Evolutionary conservation across 2,797 vertebrate genomes (phyloP).

Genomic region (Rhinella marina): DNA sequence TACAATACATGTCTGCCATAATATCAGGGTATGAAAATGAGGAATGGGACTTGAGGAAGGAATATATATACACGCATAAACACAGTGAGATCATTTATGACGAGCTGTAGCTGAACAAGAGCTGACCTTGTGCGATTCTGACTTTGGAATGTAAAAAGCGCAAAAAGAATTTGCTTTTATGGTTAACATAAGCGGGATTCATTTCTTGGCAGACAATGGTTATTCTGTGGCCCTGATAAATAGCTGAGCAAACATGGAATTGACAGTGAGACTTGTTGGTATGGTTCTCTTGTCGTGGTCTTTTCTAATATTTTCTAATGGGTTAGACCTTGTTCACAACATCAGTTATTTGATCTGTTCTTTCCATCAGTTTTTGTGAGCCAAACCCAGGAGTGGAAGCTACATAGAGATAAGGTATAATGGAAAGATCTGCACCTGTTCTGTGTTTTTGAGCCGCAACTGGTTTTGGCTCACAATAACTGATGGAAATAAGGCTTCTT

Average conservation of each 20-base stretch:
- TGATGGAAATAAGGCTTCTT: no score
- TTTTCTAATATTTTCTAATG: not conserved
- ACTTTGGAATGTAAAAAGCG: not conserved
- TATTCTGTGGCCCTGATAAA: not conserved
- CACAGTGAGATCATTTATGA: not conserved
- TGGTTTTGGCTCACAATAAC: no score
- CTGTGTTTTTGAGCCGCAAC: no score
- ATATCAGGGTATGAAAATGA: not conserved
- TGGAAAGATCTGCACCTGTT: no score
- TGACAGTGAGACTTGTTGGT: not conserved
- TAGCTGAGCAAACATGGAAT: not conserved
- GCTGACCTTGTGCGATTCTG: not conserved
- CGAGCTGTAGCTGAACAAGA: not conserved
- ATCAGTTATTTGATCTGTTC: no score
- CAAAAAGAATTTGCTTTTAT: not conserved
- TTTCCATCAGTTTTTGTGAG: no score
- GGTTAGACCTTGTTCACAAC: not conserved
- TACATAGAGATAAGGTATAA: no score
- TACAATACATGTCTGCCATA: not conserved
- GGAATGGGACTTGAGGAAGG: not conserved
- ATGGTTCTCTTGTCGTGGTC: not conserved
- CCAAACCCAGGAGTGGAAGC: no score
- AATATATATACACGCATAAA: not conserved
- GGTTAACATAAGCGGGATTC: not conserved
- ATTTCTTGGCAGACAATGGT: not conserved